These are phyloP conservation scores for Tychaedon coryphoeus DNA, from an alignment of 2,113 vertebrate genomes.

Conservation along the genomic window DNA sequence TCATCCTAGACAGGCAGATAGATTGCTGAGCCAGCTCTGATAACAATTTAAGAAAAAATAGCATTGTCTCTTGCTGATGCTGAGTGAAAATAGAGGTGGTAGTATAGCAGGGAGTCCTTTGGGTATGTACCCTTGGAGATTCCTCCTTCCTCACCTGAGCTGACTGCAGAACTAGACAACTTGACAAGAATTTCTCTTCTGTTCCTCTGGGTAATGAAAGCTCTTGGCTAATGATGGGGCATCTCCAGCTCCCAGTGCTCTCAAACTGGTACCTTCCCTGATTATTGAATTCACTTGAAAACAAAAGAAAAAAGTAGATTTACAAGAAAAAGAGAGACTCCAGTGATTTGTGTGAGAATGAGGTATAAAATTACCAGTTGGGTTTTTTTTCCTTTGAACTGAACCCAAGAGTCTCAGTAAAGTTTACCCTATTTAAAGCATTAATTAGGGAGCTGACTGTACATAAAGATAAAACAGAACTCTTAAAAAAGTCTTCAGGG, in stretches of 20 bases:
- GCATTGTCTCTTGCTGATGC: conserved; percentile 9
- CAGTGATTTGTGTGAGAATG: conserved; percentile 37
- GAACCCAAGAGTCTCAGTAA: conserved; percentile 51
- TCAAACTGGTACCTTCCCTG: background rate
- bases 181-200: background rate
- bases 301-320: conserved; percentile 58
- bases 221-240: background rate
- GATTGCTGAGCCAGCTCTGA: conserved; percentile 25
- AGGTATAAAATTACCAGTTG: conserved; percentile 38
- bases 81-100: background rate
- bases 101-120: background rate
- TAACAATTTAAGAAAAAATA: background rate
- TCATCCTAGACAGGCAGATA: background rate
- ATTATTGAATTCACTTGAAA: conserved; percentile 41
- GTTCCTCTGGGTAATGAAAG: background rate
- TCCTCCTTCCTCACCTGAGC: conserved; percentile 8
- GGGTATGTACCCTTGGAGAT: conserved; percentile 9
- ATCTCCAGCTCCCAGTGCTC: conserved; percentile 24
- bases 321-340: conserved; percentile 36
- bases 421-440: conserved; percentile 66
- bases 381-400: conserved; percentile 42
- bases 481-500: conserved; percentile 50
- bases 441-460: conserved; percentile 66
- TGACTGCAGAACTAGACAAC: background rate
- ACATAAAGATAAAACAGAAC: conserved; percentile 70